These are phyloP conservation scores for Furcula furcula DNA, from an alignment of 2,888 invertebrate genomes.

Conservation along the genomic window DNA sequence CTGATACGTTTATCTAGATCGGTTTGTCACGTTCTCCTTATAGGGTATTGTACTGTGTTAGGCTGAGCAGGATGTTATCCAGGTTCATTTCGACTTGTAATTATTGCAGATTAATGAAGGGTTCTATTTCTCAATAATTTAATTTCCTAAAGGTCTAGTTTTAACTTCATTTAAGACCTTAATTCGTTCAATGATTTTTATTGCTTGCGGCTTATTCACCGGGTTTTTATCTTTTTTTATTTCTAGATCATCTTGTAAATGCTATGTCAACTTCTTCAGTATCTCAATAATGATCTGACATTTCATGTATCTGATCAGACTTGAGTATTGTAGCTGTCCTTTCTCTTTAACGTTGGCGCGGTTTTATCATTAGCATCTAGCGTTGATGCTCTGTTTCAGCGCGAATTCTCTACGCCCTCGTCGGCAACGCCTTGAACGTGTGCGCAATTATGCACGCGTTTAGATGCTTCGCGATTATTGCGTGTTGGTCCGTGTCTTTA, in stretches of 20 bases:
- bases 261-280: too few relatives aligned
- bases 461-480: conserved; percentile 26
- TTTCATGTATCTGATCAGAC: too few relatives aligned
- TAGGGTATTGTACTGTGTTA: conserved; percentile 26
- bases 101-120: conserved; percentile 60
- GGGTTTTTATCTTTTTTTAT: too few relatives aligned
- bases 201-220: too few relatives aligned
- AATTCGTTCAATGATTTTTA: neutral
- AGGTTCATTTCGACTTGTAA: conserved; percentile 55
- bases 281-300: too few relatives aligned
- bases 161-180: neutral
- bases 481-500: conserved; percentile 7
- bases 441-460: conserved; percentile 51
- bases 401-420: conserved; percentile 41
- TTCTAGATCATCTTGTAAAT: too few relatives aligned
- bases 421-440: conserved; percentile 36
- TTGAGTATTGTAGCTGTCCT: too few relatives aligned
- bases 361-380: conserved; percentile 40
- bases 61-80: conserved; percentile 49
- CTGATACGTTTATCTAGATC: conserved; percentile 66
- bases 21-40: conserved; percentile 54
- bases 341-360: conserved; percentile 22
- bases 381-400: conserved; percentile 35
- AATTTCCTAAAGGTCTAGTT: conserved; percentile 51
- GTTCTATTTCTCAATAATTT: conserved; percentile 47